Base-by-base conservation (phyloP, 2,888 invertebrate genomes). In the Quadroppia sp. region DNA sequence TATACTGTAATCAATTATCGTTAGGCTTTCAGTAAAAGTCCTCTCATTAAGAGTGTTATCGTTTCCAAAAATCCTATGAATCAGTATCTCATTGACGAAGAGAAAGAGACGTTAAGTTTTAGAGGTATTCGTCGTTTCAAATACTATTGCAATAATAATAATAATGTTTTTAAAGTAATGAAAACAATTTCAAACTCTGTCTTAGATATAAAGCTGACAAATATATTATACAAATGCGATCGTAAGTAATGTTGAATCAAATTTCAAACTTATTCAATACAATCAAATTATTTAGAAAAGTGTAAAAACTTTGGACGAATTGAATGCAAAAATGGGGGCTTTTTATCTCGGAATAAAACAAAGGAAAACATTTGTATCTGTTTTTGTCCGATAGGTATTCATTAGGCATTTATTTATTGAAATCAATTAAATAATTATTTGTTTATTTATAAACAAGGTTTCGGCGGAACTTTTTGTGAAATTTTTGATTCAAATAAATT, bases 171-270 rank as follows among this genome's bases (percentile, higher is more conserved):
- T 15, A 36, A 59, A 30, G 15, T 59, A 28, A 20, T 64, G 15
- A 32, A 23, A 25, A 64, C n/a, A n/a, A n/a, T n/a, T 17, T 30
- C 6, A 61, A 64, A 64, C 20, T 30, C 1, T n/a, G 7, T 20
- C 15, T 32, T 45, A 69, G 69, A 77, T 73, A 75, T 75, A 2
- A 77, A 77, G 72, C 71, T 77, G 1, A 74, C 75, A 9, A 77
- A 77, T 72, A 72, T 72, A 1, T 74, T 77, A 71, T 77, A 77
- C 25, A 75, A 74, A 72, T 77, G 77, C n/a, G 71, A 72, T 40
- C 64, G 77, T 77, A 71, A 75, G 72, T 71, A 36, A 36, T 7
- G 11, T 36, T 36, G 36, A 36, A 11, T 36, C 11, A 7, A 36
- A 36, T 36, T 36, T 36, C n/a, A n/a, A n/a, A n/a, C n/a, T n/a